Evolutionary conservation across 2,888 invertebrate species (phyloP), one percentile per base, ranked within the genome.

Genomic region (Noctua janthina): DNA sequence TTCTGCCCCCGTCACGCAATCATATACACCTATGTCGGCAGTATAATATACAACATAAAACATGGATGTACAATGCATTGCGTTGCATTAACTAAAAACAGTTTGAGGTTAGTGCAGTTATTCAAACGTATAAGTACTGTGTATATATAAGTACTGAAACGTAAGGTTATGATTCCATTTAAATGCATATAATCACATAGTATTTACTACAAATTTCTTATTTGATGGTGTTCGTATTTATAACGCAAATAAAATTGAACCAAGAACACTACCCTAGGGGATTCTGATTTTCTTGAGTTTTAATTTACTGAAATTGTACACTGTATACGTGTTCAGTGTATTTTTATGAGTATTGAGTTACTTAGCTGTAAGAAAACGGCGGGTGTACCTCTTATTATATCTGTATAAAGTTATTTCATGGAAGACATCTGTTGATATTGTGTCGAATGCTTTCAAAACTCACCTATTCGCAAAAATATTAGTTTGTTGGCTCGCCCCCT

Each of bases 181-280:
- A 29, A 29, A 29, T 29, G 29, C 29, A 29, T 29, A 29, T 29
- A 29, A n/a, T 2, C n/a, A n/a, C 15, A 17, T 17, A 35, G 1
- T 64, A 46, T 29, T 62, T 35, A 64, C 35, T 35, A 17, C 17
- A 64, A 17, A 17, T 39, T 35, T 59, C 1, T 46, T 59, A n/a
- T 56, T 56, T 73, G 20, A 6, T 35, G 49, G 23, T 11, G 46
- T 20, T n/a, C 46, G 17, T 49, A 46, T 49, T 20, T 49, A n/a
- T 17, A 76, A n/a, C 20, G 20, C 46, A 79, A 72, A 43, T 73
- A 68, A 23, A 56, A 29, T 73, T 56, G 70, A 51, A 59, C 66
- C 20, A 11, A 59, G 35, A 43, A 13, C 39, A 43, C 20, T 35
- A 67, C 81, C 70, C 35, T 67, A 43, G 11, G 15, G 43, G 8